Evolutionary conservation across 1,140 invertebrate species (phyloP), one percentile per base, ranked within the genome.

Genomic region (Metaphire vulgaris): DNA sequence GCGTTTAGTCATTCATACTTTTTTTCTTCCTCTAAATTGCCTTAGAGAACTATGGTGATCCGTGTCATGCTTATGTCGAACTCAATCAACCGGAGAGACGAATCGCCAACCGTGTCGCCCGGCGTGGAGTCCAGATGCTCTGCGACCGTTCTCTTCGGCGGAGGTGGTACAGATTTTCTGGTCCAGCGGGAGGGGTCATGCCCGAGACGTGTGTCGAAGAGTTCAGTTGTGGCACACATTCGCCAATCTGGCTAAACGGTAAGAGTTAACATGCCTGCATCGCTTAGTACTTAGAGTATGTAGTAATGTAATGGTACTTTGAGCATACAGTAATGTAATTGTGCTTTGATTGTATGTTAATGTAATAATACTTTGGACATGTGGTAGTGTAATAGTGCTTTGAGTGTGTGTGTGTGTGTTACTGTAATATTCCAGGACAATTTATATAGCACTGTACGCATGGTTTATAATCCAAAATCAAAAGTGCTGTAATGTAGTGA

Each of bases 211-310:
- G 75, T 73, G 33, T 56, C 0, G 33, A 34, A 56, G 75, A 76
- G 30, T 65, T 73, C 28, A 73, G 31, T 2, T 76, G 75, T 76
- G 75, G 75, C 16, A 76, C 75, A 29, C 75, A 76, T 66, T 74
- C 75, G 1, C 75, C 75, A 21, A 33, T 76, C 0, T 76, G 69
- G 69, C 31, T 76, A 30, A 66, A 76, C 65, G 69, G 28, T 26
- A 34, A 33, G 64, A 65, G 64, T 65, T 15, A 15, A n/a, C n/a
- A 65, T 65, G 64, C 64, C 15, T 65, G 64, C 56, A 65, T 15
- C 56, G n/a, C 56, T 69, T 14, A 16, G 15, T 21, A 69, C 16
- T 28, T 16, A 72, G 33, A 12, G 33, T 12, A 15, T 72, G 14
- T 65, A 65, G n/a, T n/a, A 15, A 14, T 14, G n/a, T n/a, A n/a